Evolutionary conservation across 2,113 vertebrate genomes (phyloP).

Genomic region (Mohoua ochrocephala): DNA sequence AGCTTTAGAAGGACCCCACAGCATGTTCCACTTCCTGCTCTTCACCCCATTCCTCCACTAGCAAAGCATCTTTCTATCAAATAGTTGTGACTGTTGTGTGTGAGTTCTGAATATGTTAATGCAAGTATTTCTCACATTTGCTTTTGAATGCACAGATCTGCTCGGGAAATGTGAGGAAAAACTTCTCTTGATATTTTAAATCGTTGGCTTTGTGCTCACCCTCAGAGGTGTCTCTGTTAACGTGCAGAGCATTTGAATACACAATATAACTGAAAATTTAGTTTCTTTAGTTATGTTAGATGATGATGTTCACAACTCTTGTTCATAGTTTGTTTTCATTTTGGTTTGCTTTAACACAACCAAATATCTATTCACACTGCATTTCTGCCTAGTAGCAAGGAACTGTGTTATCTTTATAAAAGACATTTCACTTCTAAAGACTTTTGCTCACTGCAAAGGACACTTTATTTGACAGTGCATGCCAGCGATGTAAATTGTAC

Average conservation of each 20-base stretch:
- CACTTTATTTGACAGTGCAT: constrained; percentile 39
- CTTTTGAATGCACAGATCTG: constrained; percentile 14
- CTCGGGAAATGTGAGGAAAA: not conserved
- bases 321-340: constrained; percentile 23
- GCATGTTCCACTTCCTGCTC: not conserved
- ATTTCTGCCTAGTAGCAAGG: constrained; percentile 37
- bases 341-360: constrained; percentile 35
- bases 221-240: not conserved
- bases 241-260: not conserved
- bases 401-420: not conserved
- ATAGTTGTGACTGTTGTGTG: not conserved
- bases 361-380: constrained; percentile 5
- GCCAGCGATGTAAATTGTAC: constrained; percentile 43
- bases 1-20: not conserved
- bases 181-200: not conserved
- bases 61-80: not conserved
- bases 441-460: constrained; percentile 37
- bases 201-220: not conserved
- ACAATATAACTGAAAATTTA: not conserved
- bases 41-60: not conserved
- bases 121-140: not conserved
- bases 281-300: not conserved
- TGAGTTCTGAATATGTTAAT: not conserved
- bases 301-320: not conserved
- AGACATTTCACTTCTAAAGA: constrained; percentile 30